phyloP scores from a whole-genome alignment of 2,113 vertebrate species.

The Bolborhynchus lineola region DNA sequence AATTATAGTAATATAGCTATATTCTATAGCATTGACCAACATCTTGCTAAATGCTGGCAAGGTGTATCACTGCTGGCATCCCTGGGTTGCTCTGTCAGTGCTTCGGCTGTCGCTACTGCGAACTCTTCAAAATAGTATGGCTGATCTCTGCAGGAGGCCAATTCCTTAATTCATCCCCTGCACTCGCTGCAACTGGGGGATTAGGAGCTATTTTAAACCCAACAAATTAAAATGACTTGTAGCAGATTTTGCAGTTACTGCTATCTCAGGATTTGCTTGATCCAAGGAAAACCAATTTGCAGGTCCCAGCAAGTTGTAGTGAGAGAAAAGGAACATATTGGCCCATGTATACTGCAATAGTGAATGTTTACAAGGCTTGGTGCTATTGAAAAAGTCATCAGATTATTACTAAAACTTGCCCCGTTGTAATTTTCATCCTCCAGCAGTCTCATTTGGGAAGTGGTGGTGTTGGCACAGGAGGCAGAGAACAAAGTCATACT shows the following conservation, averaged over 20 bases:
- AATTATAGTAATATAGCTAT: not conserved
- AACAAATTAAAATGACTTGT: not conserved
- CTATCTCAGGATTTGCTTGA: not conserved
- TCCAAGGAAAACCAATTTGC: not conserved
- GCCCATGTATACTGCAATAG: accelerated
- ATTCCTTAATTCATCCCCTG: not conserved
- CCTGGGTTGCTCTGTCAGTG: not conserved
- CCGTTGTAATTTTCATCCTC: not conserved
- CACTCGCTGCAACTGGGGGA: not conserved
- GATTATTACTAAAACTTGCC: not conserved
- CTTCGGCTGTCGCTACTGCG: not conserved
- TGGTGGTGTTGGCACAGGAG: not conserved
- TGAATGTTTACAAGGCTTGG: not conserved
- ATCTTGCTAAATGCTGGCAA: not conserved
- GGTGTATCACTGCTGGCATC: not conserved
- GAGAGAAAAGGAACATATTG: not conserved
- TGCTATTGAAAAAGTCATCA: not conserved
- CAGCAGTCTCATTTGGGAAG: not conserved
- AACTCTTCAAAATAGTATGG: not conserved
- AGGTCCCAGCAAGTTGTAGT: not conserved
- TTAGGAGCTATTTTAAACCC: not conserved
- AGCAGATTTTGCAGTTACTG: not conserved
- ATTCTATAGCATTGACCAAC: too few relatives aligned
- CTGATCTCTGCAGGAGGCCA: not conserved
- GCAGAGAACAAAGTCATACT: not conserved